These are phyloP conservation scores for Alviniconcha strummeri DNA, from an alignment of 2,888 invertebrate species.

Conservation along the genomic window DNA sequence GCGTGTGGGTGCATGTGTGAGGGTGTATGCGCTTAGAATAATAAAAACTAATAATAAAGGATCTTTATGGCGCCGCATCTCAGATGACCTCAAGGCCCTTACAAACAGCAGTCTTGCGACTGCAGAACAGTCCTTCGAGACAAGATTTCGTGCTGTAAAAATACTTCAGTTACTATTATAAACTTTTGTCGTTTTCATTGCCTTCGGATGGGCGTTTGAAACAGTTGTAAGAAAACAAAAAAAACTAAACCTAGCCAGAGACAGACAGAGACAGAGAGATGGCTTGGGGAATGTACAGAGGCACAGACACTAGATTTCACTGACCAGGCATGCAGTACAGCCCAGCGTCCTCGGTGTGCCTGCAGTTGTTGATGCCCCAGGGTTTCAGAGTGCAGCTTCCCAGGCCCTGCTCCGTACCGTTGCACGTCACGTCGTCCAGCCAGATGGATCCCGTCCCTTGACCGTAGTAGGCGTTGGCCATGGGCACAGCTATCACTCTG, in stretches of 20 bases:
- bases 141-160: too few relatives aligned
- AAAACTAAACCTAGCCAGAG: not conserved
- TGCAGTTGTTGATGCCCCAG: constrained; percentile 52
- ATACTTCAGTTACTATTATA: too few relatives aligned
- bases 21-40: not conserved
- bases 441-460: constrained; percentile 19
- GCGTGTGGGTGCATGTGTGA: too few relatives aligned
- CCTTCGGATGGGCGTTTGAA: too few relatives aligned
- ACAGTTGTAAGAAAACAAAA: too few relatives aligned
- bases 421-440: constrained; percentile 57
- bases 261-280: not conserved
- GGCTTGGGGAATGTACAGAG: too few relatives aligned
- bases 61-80: too few relatives aligned
- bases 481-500: constrained; percentile 42
- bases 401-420: constrained; percentile 51
- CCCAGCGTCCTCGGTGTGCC: constrained; percentile 54
- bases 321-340: constrained; percentile 39
- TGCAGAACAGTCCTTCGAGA: too few relatives aligned
- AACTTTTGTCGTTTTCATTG: too few relatives aligned
- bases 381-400: constrained; percentile 55
- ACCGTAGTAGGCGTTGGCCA: constrained; percentile 18
- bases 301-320: not conserved
- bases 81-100: too few relatives aligned
- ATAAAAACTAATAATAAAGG: not conserved
- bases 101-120: too few relatives aligned